Percentiles rank a stretch among this genome's conserved stretches.
Conservation (phyloP, 2,113 vertebrate genomes). For the Centropristis striata region DNA sequence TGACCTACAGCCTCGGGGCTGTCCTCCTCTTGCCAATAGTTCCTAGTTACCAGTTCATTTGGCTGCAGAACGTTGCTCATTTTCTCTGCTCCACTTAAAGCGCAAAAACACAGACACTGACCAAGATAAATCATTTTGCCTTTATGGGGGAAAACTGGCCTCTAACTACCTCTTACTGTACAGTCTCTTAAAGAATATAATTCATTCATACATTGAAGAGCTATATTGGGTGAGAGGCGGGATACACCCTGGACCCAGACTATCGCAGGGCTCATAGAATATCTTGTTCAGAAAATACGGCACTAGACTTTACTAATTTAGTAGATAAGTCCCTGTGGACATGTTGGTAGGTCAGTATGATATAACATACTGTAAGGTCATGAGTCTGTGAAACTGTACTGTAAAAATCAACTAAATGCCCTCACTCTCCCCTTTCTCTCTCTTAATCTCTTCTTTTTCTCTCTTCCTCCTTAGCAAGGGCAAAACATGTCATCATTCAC, state of each 20-base stretch:
- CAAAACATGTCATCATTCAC: slow-evolving; percentile 57
- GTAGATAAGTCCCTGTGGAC: not conserved
- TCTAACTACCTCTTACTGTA: not conserved
- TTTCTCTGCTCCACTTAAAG: slow-evolving; percentile 47
- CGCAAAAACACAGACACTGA: not conserved
- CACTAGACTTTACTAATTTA: not conserved
- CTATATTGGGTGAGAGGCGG: no score
- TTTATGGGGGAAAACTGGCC: not conserved
- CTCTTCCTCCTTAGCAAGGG: slow-evolving; percentile 41
- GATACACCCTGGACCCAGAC: no score
- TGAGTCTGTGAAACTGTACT: not conserved
- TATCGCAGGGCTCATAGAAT: not conserved
- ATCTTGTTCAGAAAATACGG: not conserved
- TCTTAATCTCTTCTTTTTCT: slow-evolving; percentile 13
- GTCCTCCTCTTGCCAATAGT: slow-evolving; percentile 47
- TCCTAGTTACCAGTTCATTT: slow-evolving; percentile 61
- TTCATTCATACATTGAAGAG: no score
- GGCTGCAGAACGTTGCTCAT: slow-evolving; percentile 35
- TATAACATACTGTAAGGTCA: slow-evolving; percentile 9
- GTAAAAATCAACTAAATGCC: slow-evolving; percentile 10
- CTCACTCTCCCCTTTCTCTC: not conserved
- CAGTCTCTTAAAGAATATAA: not conserved
- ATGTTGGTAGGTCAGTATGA: not conserved
- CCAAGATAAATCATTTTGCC: slow-evolving; percentile 10
- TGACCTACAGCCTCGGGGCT: slow-evolving; percentile 60